A percentile compares a stretch with the other conserved stretches of the same genome.
Evolutionary conservation across 2,888 invertebrate genomes (phyloP).

Genomic region (Hirtodrosophila trivittata): DNA sequence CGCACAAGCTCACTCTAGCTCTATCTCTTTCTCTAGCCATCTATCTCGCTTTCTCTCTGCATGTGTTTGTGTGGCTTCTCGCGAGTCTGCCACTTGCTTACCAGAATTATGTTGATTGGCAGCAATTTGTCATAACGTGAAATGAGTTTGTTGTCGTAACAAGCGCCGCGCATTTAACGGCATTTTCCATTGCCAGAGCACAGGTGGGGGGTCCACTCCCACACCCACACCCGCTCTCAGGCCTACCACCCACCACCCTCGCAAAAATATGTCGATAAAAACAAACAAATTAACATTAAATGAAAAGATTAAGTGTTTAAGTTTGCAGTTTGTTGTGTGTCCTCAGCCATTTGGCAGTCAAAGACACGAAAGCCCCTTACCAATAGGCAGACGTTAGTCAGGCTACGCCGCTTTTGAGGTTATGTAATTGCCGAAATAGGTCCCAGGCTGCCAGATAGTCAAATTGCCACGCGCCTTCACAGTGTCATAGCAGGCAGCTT

Average conservation of each 20-base stretch:
- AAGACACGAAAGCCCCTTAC: constrained; percentile 31
- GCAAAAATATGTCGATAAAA: constrained; percentile 78
- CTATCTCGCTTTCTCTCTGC: not conserved
- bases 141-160: constrained; percentile 81
- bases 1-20: constrained; percentile 24
- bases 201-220: constrained; percentile 7
- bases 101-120: constrained; percentile 78
- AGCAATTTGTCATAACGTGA: constrained; percentile 80
- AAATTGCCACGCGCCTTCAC: not conserved
- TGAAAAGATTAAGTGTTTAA: constrained; percentile 81
- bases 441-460: constrained; percentile 4
- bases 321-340: constrained; percentile 64
- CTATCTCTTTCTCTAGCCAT: constrained; percentile 26
- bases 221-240: not conserved
- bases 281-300: constrained; percentile 80
- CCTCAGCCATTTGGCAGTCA: constrained; percentile 46
- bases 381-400: constrained; percentile 20
- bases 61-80: constrained; percentile 8
- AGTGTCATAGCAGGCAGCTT: not conserved
- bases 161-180: constrained; percentile 74
- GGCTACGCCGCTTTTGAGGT: constrained; percentile 34
- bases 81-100: constrained; percentile 59
- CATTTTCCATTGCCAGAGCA: constrained; percentile 52
- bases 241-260: constrained; percentile 12
- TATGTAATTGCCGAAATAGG: constrained; percentile 56